A percentile compares a stretch with the other conserved stretches of the same genome.
These are phyloP conservation scores for Telmatherina bonti DNA, from an alignment of 2,797 vertebrate species.

Conservation along the genomic window DNA sequence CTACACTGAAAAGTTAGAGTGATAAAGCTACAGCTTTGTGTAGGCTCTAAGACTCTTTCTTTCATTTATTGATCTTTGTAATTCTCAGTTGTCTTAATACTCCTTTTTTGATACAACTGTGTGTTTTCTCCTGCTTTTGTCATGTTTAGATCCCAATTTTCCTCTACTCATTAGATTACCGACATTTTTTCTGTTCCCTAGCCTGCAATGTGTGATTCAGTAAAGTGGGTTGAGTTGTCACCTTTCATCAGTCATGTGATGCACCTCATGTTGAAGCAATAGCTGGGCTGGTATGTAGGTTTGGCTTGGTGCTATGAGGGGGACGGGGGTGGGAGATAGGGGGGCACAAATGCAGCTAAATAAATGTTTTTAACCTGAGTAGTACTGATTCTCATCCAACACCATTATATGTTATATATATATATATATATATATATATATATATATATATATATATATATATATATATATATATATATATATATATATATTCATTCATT, in stretches of 20 bases:
- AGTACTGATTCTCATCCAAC: background rate
- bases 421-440: too few species aligned
- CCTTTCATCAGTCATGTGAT: constrained; percentile 18
- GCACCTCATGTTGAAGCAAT: constrained; percentile 4
- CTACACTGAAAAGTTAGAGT: constrained; percentile 11
- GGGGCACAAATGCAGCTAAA: constrained; percentile 14
- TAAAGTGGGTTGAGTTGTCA: constrained; percentile 18
- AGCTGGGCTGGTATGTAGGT: constrained; percentile 2
- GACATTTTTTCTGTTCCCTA: background rate
- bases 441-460: too few species aligned
- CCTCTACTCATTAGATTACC: background rate
- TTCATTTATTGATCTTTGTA: constrained; percentile 5
- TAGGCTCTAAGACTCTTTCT: constrained; percentile 13
- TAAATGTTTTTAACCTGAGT: background rate
- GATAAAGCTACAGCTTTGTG: constrained; percentile 37
- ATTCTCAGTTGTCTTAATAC: background rate
- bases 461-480: too few species aligned
- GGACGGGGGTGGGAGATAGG: too few species aligned
- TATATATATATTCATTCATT: too few species aligned
- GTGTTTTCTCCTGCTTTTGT: background rate
- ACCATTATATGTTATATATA: too few species aligned
- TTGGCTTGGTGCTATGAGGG: constrained; percentile 1
- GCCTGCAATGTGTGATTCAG: constrained; percentile 5
- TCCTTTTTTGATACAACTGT: background rate
- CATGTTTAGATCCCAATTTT: constrained; percentile 3